These are phyloP conservation scores for Cromileptes altivelis DNA, from an alignment of 2,113 vertebrate species.

Conservation along the genomic window DNA sequence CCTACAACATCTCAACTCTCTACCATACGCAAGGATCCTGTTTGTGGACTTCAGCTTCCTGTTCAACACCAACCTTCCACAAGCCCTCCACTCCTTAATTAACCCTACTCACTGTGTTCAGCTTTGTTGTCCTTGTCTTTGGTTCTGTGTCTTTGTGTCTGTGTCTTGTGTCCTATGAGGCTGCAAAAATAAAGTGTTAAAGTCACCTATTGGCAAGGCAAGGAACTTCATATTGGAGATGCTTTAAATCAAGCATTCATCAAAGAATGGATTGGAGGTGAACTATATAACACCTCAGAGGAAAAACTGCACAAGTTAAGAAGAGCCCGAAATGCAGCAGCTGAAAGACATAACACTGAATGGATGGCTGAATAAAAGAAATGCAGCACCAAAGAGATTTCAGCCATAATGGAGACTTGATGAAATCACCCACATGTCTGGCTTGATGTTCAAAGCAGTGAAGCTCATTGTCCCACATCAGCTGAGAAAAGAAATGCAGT, in stretches of 20 bases:
- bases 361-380: neutral
- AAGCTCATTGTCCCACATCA: slow-evolving; percentile 7
- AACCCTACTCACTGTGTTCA: too few relatives aligned
- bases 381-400: neutral
- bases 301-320: neutral
- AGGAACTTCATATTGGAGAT: neutral
- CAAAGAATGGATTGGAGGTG: neutral
- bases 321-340: neutral
- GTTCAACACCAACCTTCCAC: too few relatives aligned
- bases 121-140: too few relatives aligned
- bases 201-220: neutral
- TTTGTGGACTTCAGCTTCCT: too few relatives aligned
- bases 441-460: slow-evolving; percentile 13
- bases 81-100: too few relatives aligned
- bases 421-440: neutral
- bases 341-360: neutral
- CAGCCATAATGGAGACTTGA: neutral
- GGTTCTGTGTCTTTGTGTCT: too few relatives aligned
- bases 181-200: neutral
- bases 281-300: neutral
- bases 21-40: too few relatives aligned
- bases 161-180: neutral
- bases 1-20: too few relatives aligned
- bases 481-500: neutral
- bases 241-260: neutral